Base-by-base conservation (phyloP, 2,888 invertebrate genomes). In the Nemapogon koenigi region DNA sequence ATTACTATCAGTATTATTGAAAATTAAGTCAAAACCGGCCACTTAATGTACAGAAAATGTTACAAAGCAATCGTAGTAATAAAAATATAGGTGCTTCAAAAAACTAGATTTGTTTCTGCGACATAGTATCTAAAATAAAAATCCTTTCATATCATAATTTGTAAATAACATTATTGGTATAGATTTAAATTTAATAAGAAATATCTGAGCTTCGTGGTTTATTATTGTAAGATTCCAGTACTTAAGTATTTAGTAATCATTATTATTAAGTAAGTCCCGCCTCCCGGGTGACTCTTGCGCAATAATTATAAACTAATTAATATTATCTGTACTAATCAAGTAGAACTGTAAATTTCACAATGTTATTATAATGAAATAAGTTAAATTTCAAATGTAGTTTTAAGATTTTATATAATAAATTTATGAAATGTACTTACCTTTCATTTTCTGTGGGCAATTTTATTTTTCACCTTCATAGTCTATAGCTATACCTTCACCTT, bases 381-480 rank as follows among this genome's bases (percentile, higher is more conserved):
- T 71, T 70, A 71, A 65, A 62, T 67, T 72, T 61, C 59, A 64
- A 59, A 64, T 60, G 75, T 78, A 78, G 75, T 53, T 53, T 29
- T 76, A 78, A 78, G 78, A 71, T 76, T 78, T 78, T 78, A 73
- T 78, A 78, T 75, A 78, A 76, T 78, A 78, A 78, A 78, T 72
- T 63, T 71, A 73, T 75, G 63, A 75, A 78, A 76, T 72, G 72
- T 75, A 76, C n/a, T n/a, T n/a, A n/a, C 57, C 63, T 65, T 66
- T 64, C 62, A 65, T 50, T 52, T 39, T 37, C 16, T 18, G 7
- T 30, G 8, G 3, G 7, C 25, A 16, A 16, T 38, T 32, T 38
- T 31, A 31, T 38, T 38, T 31, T 26, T n/a, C 6, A 33, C 6
- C 30, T 4, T n/a, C n/a, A n/a, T n/a, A n/a, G n/a, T n/a, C n/a